Base-by-base conservation (phyloP, 2,888 invertebrate genomes). In the Heliconius ismenius region DNA sequence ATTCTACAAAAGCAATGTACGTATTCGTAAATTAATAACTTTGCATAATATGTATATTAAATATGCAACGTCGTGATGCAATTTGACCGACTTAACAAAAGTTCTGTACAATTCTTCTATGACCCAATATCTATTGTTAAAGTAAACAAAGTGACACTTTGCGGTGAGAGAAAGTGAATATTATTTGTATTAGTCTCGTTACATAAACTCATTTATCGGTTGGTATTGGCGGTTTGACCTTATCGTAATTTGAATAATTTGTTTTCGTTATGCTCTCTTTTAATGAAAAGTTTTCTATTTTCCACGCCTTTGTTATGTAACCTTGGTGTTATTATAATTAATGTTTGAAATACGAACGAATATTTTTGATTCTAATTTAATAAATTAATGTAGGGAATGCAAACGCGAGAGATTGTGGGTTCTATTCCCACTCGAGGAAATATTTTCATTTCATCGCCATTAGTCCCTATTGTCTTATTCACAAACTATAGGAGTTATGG, bases 151-250 rank as follows among this genome's bases (percentile, higher is more conserved):
- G 62, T 74, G 54, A 67, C 62, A 62, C 78, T 80, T 86, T 86
- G 87, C 84, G 87, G 85, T 84, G 79, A 67, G 90, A 83, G 91
- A 91, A 91, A 91, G 90, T 85, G 78, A 72, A 76, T 36, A 76
- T 78, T 70, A 70, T 76, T 62, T 58, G 11, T 58, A 62, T 62
- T 64, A 39, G 64, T 64, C 70, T 79, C 76, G 79, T 90, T 90
- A 86, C 86, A 86, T 86, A 88, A 90, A 83, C 77, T 83, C 83
- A 83, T 87, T 84, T 81, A 77, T 70, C 67, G 73, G 36, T 76
- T 60, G 26, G 76, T 60, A 36, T 77, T 70, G 65, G 69, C 62
- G 26, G 63, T 62, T 75, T 79, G 74, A 79, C 76, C 64, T 75
- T 24, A 77, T 65, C 73, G 77, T 69, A 73, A 75, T 79, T 74